phyloP scores from a whole-genome alignment of 2,113 vertebrate genomes.

The Gopherus evgoodei region DNA sequence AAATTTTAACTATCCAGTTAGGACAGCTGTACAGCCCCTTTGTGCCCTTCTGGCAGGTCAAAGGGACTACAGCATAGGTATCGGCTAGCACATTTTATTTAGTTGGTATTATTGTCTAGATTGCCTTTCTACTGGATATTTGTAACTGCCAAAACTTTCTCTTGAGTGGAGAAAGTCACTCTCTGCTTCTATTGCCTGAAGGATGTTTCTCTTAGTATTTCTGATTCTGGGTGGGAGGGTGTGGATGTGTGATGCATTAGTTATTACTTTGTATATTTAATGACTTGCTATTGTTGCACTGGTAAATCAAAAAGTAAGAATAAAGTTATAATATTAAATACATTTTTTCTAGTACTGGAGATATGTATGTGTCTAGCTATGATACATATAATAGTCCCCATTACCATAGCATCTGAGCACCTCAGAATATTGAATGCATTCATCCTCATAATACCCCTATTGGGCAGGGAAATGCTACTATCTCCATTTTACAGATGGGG shows the following conservation, averaged over 20 bases:
- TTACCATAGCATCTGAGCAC: not conserved
- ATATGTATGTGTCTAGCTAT: too few relatives aligned
- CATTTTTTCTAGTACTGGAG: not conserved
- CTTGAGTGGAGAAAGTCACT: not conserved
- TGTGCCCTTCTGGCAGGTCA: not conserved
- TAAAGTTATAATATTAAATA: not conserved
- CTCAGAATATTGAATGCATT: not conserved
- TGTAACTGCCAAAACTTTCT: not conserved
- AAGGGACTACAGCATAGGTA: not conserved
- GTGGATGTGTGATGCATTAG: not conserved
- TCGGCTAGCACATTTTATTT: not conserved
- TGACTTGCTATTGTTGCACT: not conserved
- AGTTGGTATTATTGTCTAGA: not conserved
- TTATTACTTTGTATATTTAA: not conserved
- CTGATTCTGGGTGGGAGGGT: not conserved
- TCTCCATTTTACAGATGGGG: not conserved
- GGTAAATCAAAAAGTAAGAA: not conserved
- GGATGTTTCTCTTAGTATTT: not conserved
- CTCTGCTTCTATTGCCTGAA: not conserved
- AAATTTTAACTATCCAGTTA: not conserved
- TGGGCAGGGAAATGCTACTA: not conserved
- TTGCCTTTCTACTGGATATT: not conserved
- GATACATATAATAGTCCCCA: not conserved
- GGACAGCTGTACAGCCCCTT: not conserved
- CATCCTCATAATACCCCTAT: not conserved